Conservation (phyloP, 2,113 vertebrate species). For the Nematolebias whitei region DNA sequence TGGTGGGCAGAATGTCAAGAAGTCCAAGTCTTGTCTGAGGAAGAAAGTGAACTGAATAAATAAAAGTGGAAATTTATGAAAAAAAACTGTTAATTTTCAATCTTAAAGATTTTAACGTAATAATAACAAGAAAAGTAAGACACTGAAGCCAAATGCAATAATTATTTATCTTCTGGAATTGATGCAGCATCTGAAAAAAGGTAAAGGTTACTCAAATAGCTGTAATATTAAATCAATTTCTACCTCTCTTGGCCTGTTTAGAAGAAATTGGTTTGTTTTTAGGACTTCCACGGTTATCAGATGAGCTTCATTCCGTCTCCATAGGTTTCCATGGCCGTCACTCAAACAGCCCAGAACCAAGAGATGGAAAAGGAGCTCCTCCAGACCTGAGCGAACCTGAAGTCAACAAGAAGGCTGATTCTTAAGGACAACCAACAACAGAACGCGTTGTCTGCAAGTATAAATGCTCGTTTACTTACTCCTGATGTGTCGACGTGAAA, state of each 20-base stretch:
- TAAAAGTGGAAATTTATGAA: neutral
- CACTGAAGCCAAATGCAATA: no score
- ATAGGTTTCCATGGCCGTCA: constrained; percentile 74
- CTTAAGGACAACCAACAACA: neutral
- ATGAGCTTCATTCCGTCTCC: constrained; percentile 77
- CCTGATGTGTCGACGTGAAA: constrained; percentile 78
- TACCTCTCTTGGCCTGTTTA: constrained; percentile 63
- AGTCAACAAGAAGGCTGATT: neutral
- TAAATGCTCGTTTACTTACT: constrained; percentile 46
- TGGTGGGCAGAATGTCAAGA: constrained; percentile 75
- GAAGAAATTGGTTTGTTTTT: constrained; percentile 23
- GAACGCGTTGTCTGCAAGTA: neutral
- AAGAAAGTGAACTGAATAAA: constrained; percentile 29
- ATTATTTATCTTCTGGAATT: no score
- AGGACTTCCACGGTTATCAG: constrained; percentile 78
- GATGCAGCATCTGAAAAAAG: neutral
- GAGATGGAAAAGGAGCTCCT: constrained; percentile 75
- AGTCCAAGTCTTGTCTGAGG: constrained; percentile 68
- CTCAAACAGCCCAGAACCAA: constrained; percentile 75
- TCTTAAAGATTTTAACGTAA: neutral
- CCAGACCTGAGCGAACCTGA: constrained; percentile 72
- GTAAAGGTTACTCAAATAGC: neutral
- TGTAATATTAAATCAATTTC: neutral
- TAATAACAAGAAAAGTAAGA: neutral
- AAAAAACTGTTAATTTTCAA: neutral